A percentile compares a stretch with the other conserved stretches of the same genome.
These are phyloP conservation scores for Cricetomys ansorgei DNA, from an alignment of 2,113 vertebrate species.

Conservation along the genomic window DNA sequence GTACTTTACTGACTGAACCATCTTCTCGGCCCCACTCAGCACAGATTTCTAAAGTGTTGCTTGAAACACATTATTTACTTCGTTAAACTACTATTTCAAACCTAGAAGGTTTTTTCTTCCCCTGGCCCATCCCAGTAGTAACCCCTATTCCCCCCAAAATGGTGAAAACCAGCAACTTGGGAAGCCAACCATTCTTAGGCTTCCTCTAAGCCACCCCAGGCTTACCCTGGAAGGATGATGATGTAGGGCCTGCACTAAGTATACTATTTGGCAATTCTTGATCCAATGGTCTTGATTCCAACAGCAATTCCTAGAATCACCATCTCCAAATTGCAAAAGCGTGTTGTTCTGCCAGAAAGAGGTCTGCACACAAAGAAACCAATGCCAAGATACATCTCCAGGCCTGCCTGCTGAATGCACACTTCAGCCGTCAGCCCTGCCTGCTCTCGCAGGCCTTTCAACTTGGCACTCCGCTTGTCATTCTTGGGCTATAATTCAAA, in stretches of 20 bases:
- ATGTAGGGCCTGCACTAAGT: neutral
- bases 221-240: neutral
- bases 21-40: neutral
- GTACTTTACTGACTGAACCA: neutral
- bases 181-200: neutral
- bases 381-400: constrained; percentile 10
- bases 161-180: neutral
- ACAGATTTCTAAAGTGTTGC: neutral
- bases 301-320: constrained; percentile 60
- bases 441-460: constrained; percentile 30
- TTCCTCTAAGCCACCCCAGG: neutral
- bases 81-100: constrained; percentile 47
- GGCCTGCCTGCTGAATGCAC: constrained; percentile 13
- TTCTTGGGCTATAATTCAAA: constrained; percentile 62
- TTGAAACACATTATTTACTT: neutral
- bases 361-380: neutral
- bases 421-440: neutral
- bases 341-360: constrained; percentile 28
- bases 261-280: neutral
- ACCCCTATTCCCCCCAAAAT: neutral
- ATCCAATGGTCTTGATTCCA: neutral
- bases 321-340: neutral
- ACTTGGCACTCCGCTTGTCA: constrained; percentile 16
- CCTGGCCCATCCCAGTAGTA: neutral
- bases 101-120: neutral